phyloP scores from a whole-genome alignment of 2,797 vertebrate genomes.

The Helostoma temminkii region DNA sequence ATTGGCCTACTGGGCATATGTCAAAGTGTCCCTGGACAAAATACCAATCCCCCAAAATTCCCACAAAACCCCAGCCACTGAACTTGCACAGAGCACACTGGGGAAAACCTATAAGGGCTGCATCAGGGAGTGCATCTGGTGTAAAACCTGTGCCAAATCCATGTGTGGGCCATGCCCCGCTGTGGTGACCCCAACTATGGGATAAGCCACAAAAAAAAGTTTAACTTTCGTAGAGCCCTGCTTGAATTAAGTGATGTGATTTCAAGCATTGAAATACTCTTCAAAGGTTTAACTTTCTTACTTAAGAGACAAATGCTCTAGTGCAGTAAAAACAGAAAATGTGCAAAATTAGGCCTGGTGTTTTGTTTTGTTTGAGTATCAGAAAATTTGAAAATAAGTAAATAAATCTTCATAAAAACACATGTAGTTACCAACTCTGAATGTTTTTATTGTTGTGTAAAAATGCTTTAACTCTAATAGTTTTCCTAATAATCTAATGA shows the following conservation, averaged over 20 bases:
- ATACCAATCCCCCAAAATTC: no score
- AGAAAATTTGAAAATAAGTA: neutral
- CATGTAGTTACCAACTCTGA: conserved; percentile 19
- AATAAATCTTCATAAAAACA: conserved; percentile 21
- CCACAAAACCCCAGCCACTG: no score
- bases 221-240: conserved; percentile 2
- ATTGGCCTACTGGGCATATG: no score
- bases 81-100: no score
- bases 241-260: conserved; percentile 25
- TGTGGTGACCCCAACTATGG: no score
- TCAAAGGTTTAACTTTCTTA: conserved; percentile 17
- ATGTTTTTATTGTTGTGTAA: conserved; percentile 30
- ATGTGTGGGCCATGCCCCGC: no score
- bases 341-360: neutral
- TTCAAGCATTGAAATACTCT: conserved; percentile 14
- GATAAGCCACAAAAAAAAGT: no score
- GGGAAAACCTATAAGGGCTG: no score
- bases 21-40: no score
- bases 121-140: no score
- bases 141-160: no score
- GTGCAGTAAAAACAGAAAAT: conserved; percentile 2
- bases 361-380: conserved; percentile 28
- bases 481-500: conserved; percentile 47
- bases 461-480: conserved; percentile 43
- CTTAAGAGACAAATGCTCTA: neutral